These are phyloP conservation scores for Catostylus mosaicus DNA, from an alignment of 30 jellyfish, hydroid and myxozoan genomes.

Conservation along the genomic window DNA sequence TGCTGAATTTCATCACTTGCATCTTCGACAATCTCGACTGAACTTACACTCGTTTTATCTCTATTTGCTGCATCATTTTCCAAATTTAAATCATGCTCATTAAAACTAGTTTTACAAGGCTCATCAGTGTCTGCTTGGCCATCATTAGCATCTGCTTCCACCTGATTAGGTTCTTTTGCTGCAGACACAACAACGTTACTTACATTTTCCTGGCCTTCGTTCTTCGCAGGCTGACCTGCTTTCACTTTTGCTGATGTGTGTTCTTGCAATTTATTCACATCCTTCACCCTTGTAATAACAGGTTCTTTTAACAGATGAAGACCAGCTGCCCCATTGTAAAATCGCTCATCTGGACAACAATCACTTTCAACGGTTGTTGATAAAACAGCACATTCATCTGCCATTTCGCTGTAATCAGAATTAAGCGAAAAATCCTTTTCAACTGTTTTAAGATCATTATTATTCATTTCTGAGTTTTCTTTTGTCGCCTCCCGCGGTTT, in stretches of 20 bases:
- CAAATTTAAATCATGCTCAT: background rate
- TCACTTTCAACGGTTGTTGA: slow-evolving; percentile 26
- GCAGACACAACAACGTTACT: background rate
- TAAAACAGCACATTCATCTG: slow-evolving; percentile 39
- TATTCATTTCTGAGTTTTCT: slow-evolving; percentile 14
- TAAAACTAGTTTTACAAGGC: background rate
- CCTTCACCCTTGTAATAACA: slow-evolving; percentile 37
- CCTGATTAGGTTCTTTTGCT: background rate
- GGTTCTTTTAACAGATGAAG: slow-evolving; percentile 32
- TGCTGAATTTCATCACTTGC: background rate
- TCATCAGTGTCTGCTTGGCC: background rate
- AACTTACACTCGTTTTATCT: background rate
- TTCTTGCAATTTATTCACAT: background rate
- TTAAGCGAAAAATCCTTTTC: slow-evolving; percentile 20
- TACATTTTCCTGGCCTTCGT: background rate
- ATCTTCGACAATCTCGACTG: background rate
- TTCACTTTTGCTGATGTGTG: background rate
- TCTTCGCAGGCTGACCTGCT: background rate
- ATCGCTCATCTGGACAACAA: slow-evolving; percentile 42
- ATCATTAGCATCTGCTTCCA: background rate
- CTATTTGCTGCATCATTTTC: background rate
- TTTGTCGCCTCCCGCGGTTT: background rate
- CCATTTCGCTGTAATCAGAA: slow-evolving; percentile 40
- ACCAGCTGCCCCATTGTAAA: slow-evolving; percentile 52
- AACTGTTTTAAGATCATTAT: slow-evolving; percentile 20